Evolutionary conservation across 2,113 vertebrate genomes (phyloP).

Genomic region (Antechinus stuartii): DNA sequence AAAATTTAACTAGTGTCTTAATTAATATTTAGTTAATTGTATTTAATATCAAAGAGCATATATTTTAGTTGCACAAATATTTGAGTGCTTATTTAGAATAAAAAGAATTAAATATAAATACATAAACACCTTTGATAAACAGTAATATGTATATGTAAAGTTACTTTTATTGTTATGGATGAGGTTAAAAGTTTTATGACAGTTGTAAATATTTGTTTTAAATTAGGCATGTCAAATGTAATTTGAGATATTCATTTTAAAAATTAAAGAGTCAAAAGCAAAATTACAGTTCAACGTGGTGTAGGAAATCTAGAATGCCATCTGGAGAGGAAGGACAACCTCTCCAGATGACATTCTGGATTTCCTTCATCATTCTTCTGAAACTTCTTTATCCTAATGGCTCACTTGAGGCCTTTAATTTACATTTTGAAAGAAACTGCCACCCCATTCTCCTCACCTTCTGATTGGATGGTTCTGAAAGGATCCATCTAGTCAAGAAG

Average conservation of each 20-base stretch:
- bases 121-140: not conserved
- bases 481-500: too few relatives aligned
- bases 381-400: not conserved
- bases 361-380: not conserved
- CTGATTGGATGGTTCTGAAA: not conserved
- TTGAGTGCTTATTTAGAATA: conserved; percentile 33
- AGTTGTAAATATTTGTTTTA: conserved; percentile 19
- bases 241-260: conserved; percentile 37
- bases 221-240: conserved; percentile 13
- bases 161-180: conserved; percentile 33
- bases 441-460: not conserved
- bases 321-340: too few relatives aligned
- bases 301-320: too few relatives aligned
- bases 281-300: not conserved
- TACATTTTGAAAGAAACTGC: not conserved
- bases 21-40: conserved; percentile 8
- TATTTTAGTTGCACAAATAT: conserved; percentile 29
- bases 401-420: not conserved
- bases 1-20: conserved; percentile 13
- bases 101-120: conserved; percentile 43
- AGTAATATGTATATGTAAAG: not conserved
- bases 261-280: conserved; percentile 44
- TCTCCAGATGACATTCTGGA: not conserved
- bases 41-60: conserved; percentile 24
- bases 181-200: conserved; percentile 42